Conservation (phyloP, 1,140 invertebrate species). For the Schmidtea mediterranea region DNA sequence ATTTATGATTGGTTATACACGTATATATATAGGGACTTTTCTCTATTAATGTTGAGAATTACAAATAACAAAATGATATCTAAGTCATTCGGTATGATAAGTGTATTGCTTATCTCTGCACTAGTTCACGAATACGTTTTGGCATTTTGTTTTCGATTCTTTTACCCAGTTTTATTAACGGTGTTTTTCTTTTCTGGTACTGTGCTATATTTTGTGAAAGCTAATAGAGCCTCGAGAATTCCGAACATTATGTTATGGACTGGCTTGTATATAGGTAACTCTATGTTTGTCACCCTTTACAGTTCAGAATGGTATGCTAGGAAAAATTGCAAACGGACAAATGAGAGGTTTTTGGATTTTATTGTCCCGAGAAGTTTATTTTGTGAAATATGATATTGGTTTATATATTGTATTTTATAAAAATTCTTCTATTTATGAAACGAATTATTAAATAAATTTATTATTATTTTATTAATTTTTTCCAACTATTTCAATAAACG, state of each 20-base stretch:
- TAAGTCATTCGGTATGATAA: slow-evolving; percentile 29
- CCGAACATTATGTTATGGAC: slow-evolving; percentile 53
- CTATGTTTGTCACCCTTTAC: slow-evolving; percentile 45
- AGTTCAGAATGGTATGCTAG: slow-evolving; percentile 56
- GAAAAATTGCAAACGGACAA: slow-evolving; percentile 34
- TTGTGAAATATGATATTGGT: too few relatives aligned
- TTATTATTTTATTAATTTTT: too few relatives aligned
- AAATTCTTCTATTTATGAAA: too few relatives aligned
- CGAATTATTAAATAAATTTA: too few relatives aligned
- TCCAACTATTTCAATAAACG: too few relatives aligned
- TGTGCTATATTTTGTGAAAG: not conserved
- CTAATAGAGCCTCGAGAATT: not conserved
- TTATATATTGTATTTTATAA: too few relatives aligned
- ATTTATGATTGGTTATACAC: slow-evolving; percentile 76
- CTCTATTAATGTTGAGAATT: slow-evolving; percentile 24
- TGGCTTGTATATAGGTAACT: slow-evolving; percentile 43
- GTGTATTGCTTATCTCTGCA: slow-evolving; percentile 36
- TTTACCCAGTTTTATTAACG: slow-evolving; percentile 53
- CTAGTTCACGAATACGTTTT: slow-evolving; percentile 59
- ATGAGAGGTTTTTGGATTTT: not conserved
- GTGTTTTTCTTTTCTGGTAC: slow-evolving; percentile 16
- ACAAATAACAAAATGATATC: slow-evolving; percentile 14
- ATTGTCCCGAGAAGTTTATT: not conserved
- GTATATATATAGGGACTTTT: slow-evolving; percentile 63
- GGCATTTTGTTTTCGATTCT: slow-evolving; percentile 45